Percentiles rank a stretch among this genome's conserved stretches.
phyloP scores from a whole-genome alignment of 2,113 vertebrate species.

The Megaceryle torquata region DNA sequence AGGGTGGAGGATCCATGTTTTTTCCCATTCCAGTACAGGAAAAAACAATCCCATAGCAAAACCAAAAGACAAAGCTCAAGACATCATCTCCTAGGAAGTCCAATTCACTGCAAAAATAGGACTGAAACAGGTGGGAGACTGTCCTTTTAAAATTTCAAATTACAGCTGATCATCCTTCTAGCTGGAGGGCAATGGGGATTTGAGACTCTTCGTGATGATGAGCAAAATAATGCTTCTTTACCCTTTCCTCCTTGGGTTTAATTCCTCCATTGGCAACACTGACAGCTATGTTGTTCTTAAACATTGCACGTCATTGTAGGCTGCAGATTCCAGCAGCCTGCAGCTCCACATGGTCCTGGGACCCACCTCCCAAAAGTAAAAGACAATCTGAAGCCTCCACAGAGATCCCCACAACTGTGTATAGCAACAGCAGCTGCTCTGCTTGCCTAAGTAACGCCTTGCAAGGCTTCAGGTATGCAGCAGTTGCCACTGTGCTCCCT shows the following conservation, averaged over 20 bases:
- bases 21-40: background rate
- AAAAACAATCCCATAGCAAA: background rate
- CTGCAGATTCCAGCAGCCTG: background rate
- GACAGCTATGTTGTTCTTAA: background rate
- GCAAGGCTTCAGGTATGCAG: background rate
- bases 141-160: background rate
- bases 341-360: rapidly evolving
- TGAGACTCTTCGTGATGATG: background rate
- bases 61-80: background rate
- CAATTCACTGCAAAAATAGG: background rate
- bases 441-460: background rate
- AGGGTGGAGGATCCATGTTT: background rate
- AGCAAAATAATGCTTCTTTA: background rate
- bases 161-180: background rate
- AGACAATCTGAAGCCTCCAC: background rate
- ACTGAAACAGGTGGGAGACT: background rate
- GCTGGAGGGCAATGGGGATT: background rate
- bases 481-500: background rate
- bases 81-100: background rate
- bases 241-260: background rate
- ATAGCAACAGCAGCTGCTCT: background rate
- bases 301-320: no score
- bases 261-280: rapidly evolving
- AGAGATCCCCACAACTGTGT: background rate
- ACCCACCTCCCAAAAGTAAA: background rate